phyloP scores from a whole-genome alignment of 92 coral and sea anemone genomes.

The Desmophyllum pertusum region DNA sequence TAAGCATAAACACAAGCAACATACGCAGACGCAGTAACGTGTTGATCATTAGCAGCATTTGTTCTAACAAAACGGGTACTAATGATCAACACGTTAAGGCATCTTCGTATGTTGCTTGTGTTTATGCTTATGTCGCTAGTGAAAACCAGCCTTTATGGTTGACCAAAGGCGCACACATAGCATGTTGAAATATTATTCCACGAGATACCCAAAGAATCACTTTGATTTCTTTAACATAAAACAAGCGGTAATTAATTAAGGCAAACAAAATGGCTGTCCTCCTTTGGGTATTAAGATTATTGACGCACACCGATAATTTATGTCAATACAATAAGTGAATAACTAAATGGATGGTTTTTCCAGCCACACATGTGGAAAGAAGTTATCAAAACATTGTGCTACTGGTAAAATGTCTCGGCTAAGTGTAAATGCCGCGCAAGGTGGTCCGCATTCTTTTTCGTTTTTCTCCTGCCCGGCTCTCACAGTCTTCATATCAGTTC shows the following conservation, averaged over 20 bases:
- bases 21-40: no score
- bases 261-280: background rate
- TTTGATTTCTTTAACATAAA: background rate
- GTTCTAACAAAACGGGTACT: no score
- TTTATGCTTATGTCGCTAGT: no score
- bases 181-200: no score
- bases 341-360: background rate
- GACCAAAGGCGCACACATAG: no score
- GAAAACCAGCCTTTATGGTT: no score
- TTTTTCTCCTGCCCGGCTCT: background rate
- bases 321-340: background rate
- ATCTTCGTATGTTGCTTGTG: no score
- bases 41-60: no score
- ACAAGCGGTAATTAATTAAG: no score
- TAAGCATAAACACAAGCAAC: no score
- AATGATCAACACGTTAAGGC: no score
- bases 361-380: background rate
- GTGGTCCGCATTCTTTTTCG: background rate
- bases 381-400: background rate
- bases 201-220: background rate
- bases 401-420: background rate
- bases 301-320: background rate
- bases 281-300: background rate
- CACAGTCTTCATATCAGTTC: background rate
- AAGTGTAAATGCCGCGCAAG: background rate